Evolutionary conservation across 2,888 invertebrate genomes (phyloP).

Genomic region (Ophion ellenae): DNA sequence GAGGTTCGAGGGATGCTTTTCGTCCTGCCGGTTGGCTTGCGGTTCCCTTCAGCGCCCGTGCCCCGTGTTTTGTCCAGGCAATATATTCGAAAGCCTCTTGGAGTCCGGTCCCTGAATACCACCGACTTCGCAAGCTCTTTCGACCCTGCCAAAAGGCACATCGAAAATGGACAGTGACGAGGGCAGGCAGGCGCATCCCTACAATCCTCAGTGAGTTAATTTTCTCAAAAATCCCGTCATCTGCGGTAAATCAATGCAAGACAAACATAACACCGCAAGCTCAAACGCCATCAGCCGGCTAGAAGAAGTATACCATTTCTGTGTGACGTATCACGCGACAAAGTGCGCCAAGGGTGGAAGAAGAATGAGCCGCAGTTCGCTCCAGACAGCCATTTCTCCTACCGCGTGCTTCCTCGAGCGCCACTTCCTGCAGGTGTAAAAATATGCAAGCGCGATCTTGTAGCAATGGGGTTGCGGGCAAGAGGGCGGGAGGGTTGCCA

Average conservation of each 20-base stretch:
- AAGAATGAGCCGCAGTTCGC: too few species aligned
- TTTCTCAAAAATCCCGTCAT: background rate
- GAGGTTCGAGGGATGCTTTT: conserved; percentile 69
- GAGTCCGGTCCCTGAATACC: conserved; percentile 60
- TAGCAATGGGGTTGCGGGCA: too few species aligned
- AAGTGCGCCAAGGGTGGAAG: too few species aligned
- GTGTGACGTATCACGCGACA: too few species aligned
- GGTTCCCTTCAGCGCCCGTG: conserved; percentile 70
- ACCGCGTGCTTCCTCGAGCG: background rate
- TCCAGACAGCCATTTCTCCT: background rate
- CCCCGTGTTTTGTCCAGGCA: conserved; percentile 53
- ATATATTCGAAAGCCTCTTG: conserved; percentile 66
- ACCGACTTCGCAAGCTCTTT: conserved; percentile 17
- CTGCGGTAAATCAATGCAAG: background rate
- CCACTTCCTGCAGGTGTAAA: background rate
- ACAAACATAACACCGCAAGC: too few species aligned
- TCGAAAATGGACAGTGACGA: conserved; percentile 11
- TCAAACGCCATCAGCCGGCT: too few species aligned
- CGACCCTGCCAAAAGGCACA: conserved; percentile 25
- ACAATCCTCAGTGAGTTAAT: background rate
- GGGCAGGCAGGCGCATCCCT: background rate
- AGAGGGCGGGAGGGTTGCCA: too few species aligned
- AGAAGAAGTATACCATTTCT: too few species aligned
- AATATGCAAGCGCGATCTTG: background rate
- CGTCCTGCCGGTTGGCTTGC: conserved; percentile 73